Conservation (phyloP, 2,113 vertebrate genomes). For the Leptodactylus fuscus region DNA sequence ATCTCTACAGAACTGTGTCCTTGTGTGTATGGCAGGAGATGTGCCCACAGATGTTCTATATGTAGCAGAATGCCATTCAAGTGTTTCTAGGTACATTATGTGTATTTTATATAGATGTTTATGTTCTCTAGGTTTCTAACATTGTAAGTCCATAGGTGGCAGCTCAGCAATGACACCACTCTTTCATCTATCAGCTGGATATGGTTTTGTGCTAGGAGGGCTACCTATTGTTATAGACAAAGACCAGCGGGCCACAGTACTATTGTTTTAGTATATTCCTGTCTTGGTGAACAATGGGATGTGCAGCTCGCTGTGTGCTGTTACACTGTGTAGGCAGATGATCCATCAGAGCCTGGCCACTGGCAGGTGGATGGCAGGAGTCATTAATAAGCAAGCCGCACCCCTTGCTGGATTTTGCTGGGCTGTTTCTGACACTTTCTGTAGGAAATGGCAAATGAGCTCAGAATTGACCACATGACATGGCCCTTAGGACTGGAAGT, state of each 20-base stretch:
- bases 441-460: conserved; percentile 8
- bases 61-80: too few species aligned
- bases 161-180: too few species aligned
- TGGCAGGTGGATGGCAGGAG: conserved; percentile 54
- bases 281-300: conserved; percentile 50
- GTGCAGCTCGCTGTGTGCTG: conserved; percentile 35
- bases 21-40: too few species aligned
- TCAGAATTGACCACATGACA: conserved; percentile 21
- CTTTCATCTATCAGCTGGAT: background rate
- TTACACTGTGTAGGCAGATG: conserved; percentile 39
- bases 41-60: background rate
- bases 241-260: background rate
- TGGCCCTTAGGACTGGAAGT: conserved; percentile 28
- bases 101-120: too few species aligned
- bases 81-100: too few species aligned
- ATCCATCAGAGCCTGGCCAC: conserved; percentile 41
- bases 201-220: conserved; percentile 8
- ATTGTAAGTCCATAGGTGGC: too few species aligned
- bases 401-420: conserved; percentile 45
- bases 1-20: too few species aligned
- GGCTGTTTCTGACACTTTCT: conserved; percentile 27
- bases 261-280: conserved; percentile 50
- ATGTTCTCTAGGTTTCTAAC: too few species aligned
- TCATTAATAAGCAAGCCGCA: conserved; percentile 47
- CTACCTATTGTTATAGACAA: conserved; percentile 25